Conservation (phyloP, 2,113 vertebrate genomes). For the Fregata magnificens region DNA sequence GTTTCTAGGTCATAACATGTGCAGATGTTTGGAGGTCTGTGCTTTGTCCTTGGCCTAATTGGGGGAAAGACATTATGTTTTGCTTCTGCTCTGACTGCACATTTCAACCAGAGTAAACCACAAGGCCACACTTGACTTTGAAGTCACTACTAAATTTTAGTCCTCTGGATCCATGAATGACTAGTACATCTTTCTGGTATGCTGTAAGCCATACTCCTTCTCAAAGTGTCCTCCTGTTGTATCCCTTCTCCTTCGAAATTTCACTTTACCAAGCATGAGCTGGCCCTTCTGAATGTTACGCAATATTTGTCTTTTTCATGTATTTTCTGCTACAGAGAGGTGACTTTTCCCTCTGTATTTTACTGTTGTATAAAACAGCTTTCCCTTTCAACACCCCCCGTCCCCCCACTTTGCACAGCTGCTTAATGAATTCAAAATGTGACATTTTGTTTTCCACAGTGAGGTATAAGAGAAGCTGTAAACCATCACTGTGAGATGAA, state of each 20-base stretch:
- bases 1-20: not conserved
- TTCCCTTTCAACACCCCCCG: not conserved
- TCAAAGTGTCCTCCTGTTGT: not conserved
- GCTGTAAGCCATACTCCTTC: not conserved
- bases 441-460: slow-evolving; percentile 20
- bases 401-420: not conserved
- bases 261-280: not conserved
- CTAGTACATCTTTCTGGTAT: not conserved
- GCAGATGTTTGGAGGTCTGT: not conserved
- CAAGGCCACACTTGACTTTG: not conserved
- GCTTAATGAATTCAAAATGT: slow-evolving; percentile 10
- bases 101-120: not conserved
- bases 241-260: not conserved
- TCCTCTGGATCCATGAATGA: not conserved
- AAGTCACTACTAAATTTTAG: not conserved
- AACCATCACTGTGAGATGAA: not conserved
- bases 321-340: not conserved
- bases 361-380: not conserved
- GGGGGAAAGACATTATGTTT: not conserved
- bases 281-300: not conserved
- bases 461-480: slow-evolving; percentile 1
- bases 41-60: slow-evolving; percentile 16
- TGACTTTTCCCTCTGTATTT: not conserved
- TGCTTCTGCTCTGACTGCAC: not conserved
- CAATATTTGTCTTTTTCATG: not conserved